Conservation (phyloP, 1,140 invertebrate genomes). For the Aphelenchoides fujianensis region DNA sequence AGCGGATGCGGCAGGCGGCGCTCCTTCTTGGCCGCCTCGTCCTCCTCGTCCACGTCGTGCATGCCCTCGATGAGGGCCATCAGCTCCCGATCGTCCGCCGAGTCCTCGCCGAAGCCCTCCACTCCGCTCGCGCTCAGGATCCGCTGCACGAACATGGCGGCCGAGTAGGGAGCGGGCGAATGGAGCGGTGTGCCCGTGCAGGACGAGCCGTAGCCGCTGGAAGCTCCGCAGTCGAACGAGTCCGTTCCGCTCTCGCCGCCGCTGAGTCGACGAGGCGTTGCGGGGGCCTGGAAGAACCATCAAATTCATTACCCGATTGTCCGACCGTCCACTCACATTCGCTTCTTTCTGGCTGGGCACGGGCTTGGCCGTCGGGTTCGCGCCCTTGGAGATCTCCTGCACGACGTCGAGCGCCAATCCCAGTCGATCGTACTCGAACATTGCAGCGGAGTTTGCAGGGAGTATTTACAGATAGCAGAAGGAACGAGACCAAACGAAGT, state of each 20-base stretch:
- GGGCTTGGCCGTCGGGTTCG: too few species aligned
- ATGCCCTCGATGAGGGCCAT: neutral
- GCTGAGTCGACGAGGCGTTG: too few species aligned
- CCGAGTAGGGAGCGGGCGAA: neutral
- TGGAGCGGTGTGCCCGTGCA: neutral
- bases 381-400: slow-evolving; percentile 25
- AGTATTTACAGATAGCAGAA: too few species aligned
- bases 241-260: too few species aligned
- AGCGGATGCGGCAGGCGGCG: neutral
- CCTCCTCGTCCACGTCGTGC: too few species aligned
- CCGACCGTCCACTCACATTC: neutral
- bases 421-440: slow-evolving; percentile 55
- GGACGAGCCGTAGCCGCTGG: slow-evolving; percentile 27
- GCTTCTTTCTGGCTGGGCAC: too few species aligned
- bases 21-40: too few species aligned
- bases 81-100: neutral
- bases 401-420: slow-evolving; percentile 40
- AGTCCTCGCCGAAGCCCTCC: too few species aligned
- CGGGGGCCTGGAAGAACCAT: neutral
- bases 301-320: neutral
- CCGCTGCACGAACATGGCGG: neutral
- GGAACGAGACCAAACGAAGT: too few species aligned
- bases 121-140: neutral
- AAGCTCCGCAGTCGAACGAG: slow-evolving; percentile 18
- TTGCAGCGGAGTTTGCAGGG: too few species aligned